phyloP scores from a whole-genome alignment of 2,888 invertebrate species.

The Eupithecia dodoneata region DNA sequence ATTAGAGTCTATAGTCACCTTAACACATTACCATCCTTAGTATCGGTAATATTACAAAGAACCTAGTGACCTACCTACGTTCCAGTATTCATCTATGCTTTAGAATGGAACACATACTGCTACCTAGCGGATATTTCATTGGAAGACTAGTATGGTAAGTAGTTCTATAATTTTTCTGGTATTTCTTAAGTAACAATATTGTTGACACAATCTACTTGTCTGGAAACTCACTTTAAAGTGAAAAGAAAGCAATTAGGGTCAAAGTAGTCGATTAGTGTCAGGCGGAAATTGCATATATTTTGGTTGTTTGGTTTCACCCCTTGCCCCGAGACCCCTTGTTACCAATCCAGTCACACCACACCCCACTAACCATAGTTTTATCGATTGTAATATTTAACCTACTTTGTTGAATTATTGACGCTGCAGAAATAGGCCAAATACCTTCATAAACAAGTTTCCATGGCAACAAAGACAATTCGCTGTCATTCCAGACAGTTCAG shows the following conservation, averaged over 20 bases:
- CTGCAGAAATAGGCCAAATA: conserved; percentile 30
- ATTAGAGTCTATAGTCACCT: conserved; percentile 17
- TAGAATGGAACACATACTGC: neutral
- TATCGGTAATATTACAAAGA: too few relatives aligned
- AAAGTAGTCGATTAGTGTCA: neutral
- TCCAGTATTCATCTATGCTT: too few relatives aligned
- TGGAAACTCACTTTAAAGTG: neutral
- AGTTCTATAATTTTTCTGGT: neutral
- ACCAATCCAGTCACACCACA: neutral
- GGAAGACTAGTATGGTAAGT: neutral
- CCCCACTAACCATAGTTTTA: conserved; percentile 1
- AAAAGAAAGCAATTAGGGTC: neutral
- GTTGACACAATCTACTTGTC: neutral
- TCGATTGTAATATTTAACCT: conserved; percentile 27
- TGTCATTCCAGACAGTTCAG: conserved; percentile 21
- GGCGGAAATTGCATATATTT: neutral
- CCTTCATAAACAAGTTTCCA: conserved; percentile 34
- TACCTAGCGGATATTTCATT: neutral
- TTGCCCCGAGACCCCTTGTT: neutral
- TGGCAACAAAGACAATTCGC: conserved; percentile 36
- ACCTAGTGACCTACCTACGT: too few relatives aligned
- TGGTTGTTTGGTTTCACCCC: neutral
- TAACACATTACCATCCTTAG: too few relatives aligned
- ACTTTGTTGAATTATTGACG: conserved; percentile 9
- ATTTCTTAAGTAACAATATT: neutral